These are phyloP conservation scores for Podarcis raffonei DNA, from an alignment of 2,113 vertebrate genomes.

Conservation along the genomic window DNA sequence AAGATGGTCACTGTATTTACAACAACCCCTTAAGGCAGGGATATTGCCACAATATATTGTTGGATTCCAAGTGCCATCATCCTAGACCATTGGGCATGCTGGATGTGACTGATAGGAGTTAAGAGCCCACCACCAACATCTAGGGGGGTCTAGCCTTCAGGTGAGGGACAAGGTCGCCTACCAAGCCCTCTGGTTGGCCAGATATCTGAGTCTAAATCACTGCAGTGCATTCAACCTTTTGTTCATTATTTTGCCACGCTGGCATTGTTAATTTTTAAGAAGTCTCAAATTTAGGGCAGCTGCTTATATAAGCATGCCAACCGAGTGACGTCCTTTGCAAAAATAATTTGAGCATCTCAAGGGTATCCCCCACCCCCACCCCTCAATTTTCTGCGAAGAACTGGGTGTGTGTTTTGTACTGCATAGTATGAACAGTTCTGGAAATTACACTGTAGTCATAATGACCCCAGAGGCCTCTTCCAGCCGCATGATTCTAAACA, in stretches of 20 bases:
- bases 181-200: background rate
- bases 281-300: background rate
- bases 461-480: slow-evolving; percentile 13
- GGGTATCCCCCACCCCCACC: background rate
- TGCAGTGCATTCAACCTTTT: background rate
- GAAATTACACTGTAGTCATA: slow-evolving; percentile 4
- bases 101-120: background rate
- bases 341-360: background rate
- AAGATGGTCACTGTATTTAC: background rate
- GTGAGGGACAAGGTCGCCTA: background rate
- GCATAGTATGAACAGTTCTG: background rate
- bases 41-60: background rate
- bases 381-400: background rate
- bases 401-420: background rate
- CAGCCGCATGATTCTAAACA: background rate
- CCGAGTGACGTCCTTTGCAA: background rate
- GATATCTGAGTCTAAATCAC: background rate
- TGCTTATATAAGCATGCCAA: background rate
- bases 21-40: background rate
- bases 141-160: background rate
- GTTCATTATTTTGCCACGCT: background rate
- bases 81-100: background rate
- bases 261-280: background rate
- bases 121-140: background rate
- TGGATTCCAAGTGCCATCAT: background rate